phyloP scores from a whole-genome alignment of 1,140 invertebrate genomes.

The Drosophila persimilis region DNA sequence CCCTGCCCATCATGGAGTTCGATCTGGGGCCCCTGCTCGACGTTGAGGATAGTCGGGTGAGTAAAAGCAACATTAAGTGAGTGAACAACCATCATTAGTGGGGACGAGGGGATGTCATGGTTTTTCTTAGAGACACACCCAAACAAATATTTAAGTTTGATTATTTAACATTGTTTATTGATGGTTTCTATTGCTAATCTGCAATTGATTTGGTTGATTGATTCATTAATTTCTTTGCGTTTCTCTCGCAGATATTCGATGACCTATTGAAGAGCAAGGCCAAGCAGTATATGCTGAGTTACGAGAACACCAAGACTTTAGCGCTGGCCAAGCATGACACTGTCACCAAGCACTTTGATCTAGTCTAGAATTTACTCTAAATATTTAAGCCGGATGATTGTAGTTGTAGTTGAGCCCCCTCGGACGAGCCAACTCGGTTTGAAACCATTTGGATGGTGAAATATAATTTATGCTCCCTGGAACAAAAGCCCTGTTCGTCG shows the following conservation, averaged over 20 bases:
- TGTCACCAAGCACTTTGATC: conserved; percentile 60
- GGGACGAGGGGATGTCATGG: too few species aligned
- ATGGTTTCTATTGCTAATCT: too few species aligned
- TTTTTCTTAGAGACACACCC: too few species aligned
- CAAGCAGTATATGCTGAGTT: conserved; percentile 86
- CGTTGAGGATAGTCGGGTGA: conserved; percentile 85
- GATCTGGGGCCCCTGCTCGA: conserved; percentile 87
- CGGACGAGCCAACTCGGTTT: conserved; percentile 29
- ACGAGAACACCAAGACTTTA: conserved; percentile 84
- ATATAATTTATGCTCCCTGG: conserved; percentile 24
- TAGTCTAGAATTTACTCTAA: conserved; percentile 31
- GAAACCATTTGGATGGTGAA: conserved; percentile 45
- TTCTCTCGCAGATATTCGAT: conserved; percentile 85
- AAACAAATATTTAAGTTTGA: too few species aligned
- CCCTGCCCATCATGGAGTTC: conserved; percentile 87
- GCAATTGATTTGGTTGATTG: neutral
- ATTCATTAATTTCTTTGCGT: conserved; percentile 47
- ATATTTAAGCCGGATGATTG: conserved; percentile 30
- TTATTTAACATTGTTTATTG: too few species aligned
- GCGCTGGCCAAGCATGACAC: conserved; percentile 49
- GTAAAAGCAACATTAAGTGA: conserved; percentile 15
- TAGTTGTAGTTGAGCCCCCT: conserved; percentile 19
- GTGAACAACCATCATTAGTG: too few species aligned
- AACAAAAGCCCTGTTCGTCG: neutral
- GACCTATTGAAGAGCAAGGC: conserved; percentile 86